These are phyloP conservation scores for Drosophila setosimentum DNA, from an alignment of 2,888 invertebrate genomes.

Conservation along the genomic window DNA sequence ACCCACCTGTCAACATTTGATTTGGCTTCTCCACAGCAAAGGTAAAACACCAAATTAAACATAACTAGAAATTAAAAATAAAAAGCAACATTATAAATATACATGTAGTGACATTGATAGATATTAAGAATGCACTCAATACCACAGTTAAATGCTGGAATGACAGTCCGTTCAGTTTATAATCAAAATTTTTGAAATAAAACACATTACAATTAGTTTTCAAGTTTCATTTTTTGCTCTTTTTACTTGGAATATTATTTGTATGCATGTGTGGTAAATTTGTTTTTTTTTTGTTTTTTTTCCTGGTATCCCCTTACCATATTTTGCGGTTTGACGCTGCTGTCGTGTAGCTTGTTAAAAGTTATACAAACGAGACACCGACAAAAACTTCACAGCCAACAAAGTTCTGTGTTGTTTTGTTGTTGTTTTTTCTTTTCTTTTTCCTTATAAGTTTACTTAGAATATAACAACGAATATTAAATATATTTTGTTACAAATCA, in stretches of 20 bases:
- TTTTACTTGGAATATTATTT: conserved; percentile 4
- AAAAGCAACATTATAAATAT: background rate
- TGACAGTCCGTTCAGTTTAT: conserved; percentile 42
- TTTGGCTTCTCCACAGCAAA: conserved; percentile 53
- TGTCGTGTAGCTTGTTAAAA: conserved; percentile 68
- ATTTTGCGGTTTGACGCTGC: conserved; percentile 70
- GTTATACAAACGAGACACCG: conserved; percentile 33
- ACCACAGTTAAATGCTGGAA: conserved; percentile 16
- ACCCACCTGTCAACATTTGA: conserved; percentile 71
- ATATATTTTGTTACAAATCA: background rate
- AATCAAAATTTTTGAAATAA: conserved; percentile 73
- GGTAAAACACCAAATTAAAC: conserved; percentile 22
- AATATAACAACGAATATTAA: background rate
- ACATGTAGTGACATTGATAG: background rate
- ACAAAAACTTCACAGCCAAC: conserved; percentile 1
- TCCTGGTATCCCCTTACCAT: conserved; percentile 31
- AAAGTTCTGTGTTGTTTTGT: background rate
- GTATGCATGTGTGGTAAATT: background rate
- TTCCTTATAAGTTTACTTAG: background rate
- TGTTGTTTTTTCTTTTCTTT: background rate
- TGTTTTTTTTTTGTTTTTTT: conserved; percentile 7
- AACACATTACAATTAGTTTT: conserved; percentile 68
- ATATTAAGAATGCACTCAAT: conserved; percentile 49
- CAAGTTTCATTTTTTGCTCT: conserved; percentile 13
- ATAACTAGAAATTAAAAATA: conserved; percentile 4